Base-by-base conservation (phyloP, 2,888 invertebrate genomes). In the Prosopocoilus inquinatus region DNA sequence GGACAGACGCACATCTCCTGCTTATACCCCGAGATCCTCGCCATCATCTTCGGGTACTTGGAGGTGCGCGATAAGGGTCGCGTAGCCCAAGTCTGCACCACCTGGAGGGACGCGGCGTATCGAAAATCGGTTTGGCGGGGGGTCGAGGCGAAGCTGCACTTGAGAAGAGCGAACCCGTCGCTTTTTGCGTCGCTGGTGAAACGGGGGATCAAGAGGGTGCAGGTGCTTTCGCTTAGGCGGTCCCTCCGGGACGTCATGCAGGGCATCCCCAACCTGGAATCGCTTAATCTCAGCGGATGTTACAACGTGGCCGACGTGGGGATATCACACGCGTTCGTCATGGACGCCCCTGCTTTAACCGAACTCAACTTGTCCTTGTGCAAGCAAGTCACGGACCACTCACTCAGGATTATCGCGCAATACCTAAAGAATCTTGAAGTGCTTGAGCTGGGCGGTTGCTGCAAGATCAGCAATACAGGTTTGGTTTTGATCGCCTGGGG, bases 301-400 rank as follows among this genome's bases (percentile, higher is more conserved):
- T 96, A 91, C 79, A 95, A 93, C 78, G 89, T 96, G 39, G 92
- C 91, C 36, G 96, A 96, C 75, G 81, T 86, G 44, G 91, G 91
- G 46, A 80, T 96, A 58, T 86, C 88, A 39, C 90, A 90, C 68
- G 94, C 94, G 2, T 89, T 96, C 69, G 83, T 86, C 44, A 81
- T 84, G 8, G 90, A 91, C 64, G 81, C 90, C 61, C 88, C 90
- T 49, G 85, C 88, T 34, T 80, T 96, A 50, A 89, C 87, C 60
- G 84, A 88, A 65, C 82, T 96, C 60, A 92, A 96, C 76, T 81
- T 96, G 50, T 94, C 94, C 44, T 80, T 96, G 55, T 96, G 96
- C 80, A 96, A 96, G 77, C 95, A 95, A 80, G 89, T 96, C 58
- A 93, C 94, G n/a, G 96, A 96, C 77, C 87, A 88, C 28, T 91